Percentiles rank a stretch among this genome's conserved stretches.
Conservation (phyloP, 2,888 invertebrate species). For the Stenoptilia bipunctidactyla region DNA sequence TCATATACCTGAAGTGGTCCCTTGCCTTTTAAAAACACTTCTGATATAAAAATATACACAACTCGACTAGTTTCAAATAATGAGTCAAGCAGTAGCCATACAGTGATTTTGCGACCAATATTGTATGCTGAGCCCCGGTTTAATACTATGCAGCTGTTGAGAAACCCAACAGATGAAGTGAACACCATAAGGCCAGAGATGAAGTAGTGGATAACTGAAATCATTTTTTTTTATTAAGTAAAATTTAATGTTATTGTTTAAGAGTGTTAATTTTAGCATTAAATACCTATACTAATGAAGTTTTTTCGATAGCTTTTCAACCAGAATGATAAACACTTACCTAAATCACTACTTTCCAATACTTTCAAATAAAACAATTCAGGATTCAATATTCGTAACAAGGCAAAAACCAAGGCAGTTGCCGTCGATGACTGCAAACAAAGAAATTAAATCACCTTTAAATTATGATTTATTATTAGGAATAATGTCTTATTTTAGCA, state of each 20-base stretch:
- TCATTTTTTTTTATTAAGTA: not conserved
- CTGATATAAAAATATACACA: conserved; percentile 49
- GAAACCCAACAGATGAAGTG: conserved; percentile 44
- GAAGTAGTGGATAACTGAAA: conserved; percentile 48
- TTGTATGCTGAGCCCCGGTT: conserved; percentile 34
- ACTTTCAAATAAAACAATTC: conserved; percentile 42
- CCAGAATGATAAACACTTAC: conserved; percentile 31
- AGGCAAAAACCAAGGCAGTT: conserved; percentile 46
- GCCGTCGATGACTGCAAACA: conserved; percentile 48
- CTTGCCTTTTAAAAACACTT: conserved; percentile 41
- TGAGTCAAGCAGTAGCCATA: conserved; percentile 53
- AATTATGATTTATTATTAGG: not conserved
- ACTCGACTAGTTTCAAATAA: conserved; percentile 55
- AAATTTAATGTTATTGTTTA: not conserved
- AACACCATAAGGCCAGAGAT: conserved; percentile 44
- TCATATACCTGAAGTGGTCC: conserved; percentile 47
- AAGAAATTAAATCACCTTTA: conserved; percentile 5
- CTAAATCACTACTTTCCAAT: conserved; percentile 34
- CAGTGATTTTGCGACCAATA: conserved; percentile 40
- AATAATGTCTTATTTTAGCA: conserved; percentile 7
- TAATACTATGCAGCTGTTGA: conserved; percentile 49
- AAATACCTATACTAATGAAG: too few relatives aligned
- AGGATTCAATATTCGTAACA: conserved; percentile 42
- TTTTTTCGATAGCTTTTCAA: too few relatives aligned
- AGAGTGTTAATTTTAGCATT: not conserved